A percentile compares a stretch with the other conserved stretches of the same genome.
These are phyloP conservation scores for Dynastes maya DNA, from an alignment of 2,888 invertebrate species.

Conservation along the genomic window DNA sequence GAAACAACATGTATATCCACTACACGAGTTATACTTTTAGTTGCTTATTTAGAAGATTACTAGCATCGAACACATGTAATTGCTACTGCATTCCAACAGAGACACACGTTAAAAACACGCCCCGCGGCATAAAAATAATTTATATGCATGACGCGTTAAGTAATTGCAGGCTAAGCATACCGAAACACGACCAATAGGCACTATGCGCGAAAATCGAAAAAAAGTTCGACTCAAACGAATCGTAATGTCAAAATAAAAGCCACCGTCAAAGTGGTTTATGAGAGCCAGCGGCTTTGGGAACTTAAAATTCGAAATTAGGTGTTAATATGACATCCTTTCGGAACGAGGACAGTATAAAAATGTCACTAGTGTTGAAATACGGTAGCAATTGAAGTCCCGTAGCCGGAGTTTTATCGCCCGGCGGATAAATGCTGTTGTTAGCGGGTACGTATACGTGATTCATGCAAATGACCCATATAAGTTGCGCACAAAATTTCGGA, in stretches of 20 bases:
- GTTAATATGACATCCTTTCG: conserved; percentile 23
- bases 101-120: too few relatives aligned
- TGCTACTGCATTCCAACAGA: too few relatives aligned
- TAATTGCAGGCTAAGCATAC: background rate
- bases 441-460: conserved; percentile 38
- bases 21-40: background rate
- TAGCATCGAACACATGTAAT: too few relatives aligned
- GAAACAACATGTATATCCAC: background rate
- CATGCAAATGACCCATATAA: conserved; percentile 45
- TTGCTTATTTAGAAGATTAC: too few relatives aligned
- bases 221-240: background rate
- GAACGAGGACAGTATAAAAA: conserved; percentile 35
- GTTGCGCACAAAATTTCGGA: background rate
- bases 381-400: conserved; percentile 29
- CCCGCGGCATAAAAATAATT: too few relatives aligned
- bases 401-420: conserved; percentile 15
- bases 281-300: conserved; percentile 4
- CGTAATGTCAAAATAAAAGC: conserved; percentile 23
- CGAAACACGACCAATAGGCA: background rate
- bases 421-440: conserved; percentile 25
- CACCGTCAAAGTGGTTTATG: conserved; percentile 6
- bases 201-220: background rate
- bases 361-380: conserved; percentile 39
- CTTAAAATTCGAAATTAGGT: conserved; percentile 40
- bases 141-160: too few relatives aligned